These are phyloP conservation scores for Petrocephalus schoutedeni DNA, from an alignment of 2,797 vertebrate species.

Conservation along the genomic window DNA sequence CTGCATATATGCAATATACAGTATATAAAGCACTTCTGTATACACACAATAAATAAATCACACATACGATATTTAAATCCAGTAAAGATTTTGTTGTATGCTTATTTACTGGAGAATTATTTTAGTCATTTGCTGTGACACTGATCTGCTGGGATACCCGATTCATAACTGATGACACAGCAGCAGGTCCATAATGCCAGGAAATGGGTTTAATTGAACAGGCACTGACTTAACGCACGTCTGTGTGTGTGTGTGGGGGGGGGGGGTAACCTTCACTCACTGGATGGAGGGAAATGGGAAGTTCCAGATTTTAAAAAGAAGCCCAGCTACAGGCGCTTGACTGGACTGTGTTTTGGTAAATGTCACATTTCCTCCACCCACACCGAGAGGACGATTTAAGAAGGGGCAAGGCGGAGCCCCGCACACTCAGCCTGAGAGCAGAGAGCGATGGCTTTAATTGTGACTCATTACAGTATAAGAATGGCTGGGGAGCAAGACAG, in stretches of 20 bases:
- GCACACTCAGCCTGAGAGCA: not conserved
- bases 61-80: no score
- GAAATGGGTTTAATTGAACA: no score
- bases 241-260: not conserved
- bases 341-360: not conserved
- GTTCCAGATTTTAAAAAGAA: not conserved
- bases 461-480: not conserved
- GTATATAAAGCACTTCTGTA: not conserved
- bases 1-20: not conserved
- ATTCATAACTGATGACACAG: not conserved
- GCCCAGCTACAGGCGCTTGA: not conserved
- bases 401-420: not conserved
- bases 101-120: not conserved
- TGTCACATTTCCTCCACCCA: not conserved
- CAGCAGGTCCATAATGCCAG: not conserved
- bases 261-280: not conserved
- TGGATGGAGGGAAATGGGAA: not conserved
- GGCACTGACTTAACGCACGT: no score
- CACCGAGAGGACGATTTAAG: not conserved
- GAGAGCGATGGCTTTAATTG: constrained; percentile 10
- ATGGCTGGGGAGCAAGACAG: not conserved
- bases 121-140: not conserved
- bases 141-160: not conserved
- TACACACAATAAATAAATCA: no score
- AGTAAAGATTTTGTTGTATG: not conserved